Evolutionary conservation across 2,888 invertebrate species (phyloP), one percentile per base, ranked within the genome.

Genomic region (Meteorus cinctellus): DNA sequence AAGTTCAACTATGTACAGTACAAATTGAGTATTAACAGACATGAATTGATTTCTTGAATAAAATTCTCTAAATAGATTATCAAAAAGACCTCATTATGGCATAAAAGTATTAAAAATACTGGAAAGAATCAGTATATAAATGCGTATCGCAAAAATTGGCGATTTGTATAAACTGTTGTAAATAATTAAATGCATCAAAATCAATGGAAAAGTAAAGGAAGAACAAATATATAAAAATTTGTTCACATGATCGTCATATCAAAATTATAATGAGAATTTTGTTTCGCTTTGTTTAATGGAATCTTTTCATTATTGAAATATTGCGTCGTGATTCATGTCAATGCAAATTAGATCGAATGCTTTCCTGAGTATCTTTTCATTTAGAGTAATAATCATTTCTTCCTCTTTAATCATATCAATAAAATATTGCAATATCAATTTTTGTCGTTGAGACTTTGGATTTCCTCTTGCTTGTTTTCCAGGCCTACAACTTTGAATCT

Each of bases 401-500:
- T 55, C n/a, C n/a, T 5, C 6, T 19, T 55, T 55, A 0, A 4
- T 1, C 24, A n/a, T 24, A 55, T 19, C 19, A n/a, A 19, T 6
- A 55, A 55, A 8, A 48, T 8, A 55, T 62, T 67, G 34, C n/a
- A 19, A 65, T 36, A 66, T 66, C 24, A 34, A 65, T 69, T 55
- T 63, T 72, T 60, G 24, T 76, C 63, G 45, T 55, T 63, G 69
- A 55, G 65, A 76, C 69, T 66, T 74, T 59, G 55, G n/a, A 55
- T 6, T 19, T 78, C 73, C 72, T 77, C 74, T 72, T 75, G 75
- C 63, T 72, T 41, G 60, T 19, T 19, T 55, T 55, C 55, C 34
- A 34, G 27, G 19, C 76, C 80, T 84, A 86, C 78, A 82, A 81
- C 86, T 87, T 86, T 79, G 84, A 82, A 81, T 84, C 85, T 79